phyloP scores from a whole-genome alignment of 2,888 invertebrate species.

The Myopa testacea region DNA sequence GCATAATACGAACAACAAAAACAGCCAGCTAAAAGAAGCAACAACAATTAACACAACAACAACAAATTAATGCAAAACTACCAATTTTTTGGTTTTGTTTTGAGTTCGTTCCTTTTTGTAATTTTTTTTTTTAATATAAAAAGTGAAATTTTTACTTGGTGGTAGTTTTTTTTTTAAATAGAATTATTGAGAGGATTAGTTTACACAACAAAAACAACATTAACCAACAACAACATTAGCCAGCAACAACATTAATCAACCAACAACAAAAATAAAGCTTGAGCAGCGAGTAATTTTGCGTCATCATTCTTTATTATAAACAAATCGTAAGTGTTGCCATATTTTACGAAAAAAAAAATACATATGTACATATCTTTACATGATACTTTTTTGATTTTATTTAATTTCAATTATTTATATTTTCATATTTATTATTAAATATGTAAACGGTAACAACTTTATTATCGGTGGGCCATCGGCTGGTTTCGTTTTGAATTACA shows the following conservation, averaged over 20 bases:
- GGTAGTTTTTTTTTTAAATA: background rate
- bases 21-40: background rate
- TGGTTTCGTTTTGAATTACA: no score
- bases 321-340: slow-evolving; percentile 16
- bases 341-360: background rate
- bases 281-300: background rate
- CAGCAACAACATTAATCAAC: slow-evolving; percentile 10
- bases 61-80: background rate
- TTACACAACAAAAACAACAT: slow-evolving; percentile 16
- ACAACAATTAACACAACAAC: slow-evolving; percentile 1
- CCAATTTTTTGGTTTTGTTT: background rate
- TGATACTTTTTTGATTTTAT: no score
- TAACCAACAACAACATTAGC: background rate
- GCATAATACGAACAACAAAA: background rate
- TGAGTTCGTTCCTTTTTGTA: background rate
- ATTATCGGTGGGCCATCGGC: no score
- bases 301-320: background rate
- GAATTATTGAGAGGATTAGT: slow-evolving; percentile 9
- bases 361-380: no score
- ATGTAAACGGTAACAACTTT: no score
- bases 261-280: no score
- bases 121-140: background rate
- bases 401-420: no score
- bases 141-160: background rate
- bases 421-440: no score